Evolutionary conservation across 1,140 invertebrate genomes (phyloP).

Genomic region (Sinonovacula constricta): DNA sequence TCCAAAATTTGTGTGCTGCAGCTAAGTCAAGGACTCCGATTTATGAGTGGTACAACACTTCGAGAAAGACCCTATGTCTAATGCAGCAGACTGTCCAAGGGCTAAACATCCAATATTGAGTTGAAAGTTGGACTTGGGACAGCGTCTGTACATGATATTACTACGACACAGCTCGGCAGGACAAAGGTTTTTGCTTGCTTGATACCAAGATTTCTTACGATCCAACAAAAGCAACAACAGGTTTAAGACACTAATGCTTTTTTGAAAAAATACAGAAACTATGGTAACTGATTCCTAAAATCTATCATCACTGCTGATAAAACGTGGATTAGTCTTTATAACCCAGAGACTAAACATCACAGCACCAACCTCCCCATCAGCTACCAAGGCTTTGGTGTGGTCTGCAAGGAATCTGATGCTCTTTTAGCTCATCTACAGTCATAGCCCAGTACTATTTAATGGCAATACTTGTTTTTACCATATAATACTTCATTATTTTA

Average conservation of each 20-base stretch:
- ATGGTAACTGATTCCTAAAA: constrained; percentile 8
- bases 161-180: constrained; percentile 17
- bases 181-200: constrained; percentile 16
- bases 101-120: background rate
- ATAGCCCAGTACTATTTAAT: background rate
- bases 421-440: background rate
- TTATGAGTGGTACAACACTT: constrained; percentile 14
- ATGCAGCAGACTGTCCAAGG: background rate
- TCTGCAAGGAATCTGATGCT: too few species aligned
- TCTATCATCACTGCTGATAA: background rate
- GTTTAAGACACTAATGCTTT: background rate
- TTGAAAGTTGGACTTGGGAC: constrained; percentile 13
- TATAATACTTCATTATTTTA: too few species aligned
- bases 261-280: constrained; percentile 9
- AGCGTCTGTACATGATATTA: constrained; percentile 4
- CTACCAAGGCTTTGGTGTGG: constrained; percentile 9
- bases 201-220: constrained; percentile 1
- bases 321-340: too few species aligned
- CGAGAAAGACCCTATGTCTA: background rate
- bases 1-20: background rate
- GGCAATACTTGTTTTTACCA: background rate
- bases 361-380: background rate
- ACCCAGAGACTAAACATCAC: constrained; percentile 18
- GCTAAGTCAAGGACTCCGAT: background rate
- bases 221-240: constrained; percentile 12